Percentiles rank a stretch among this genome's conserved stretches.
Evolutionary conservation across 2,113 vertebrate species (phyloP).

Genomic region (Paedocypris sp.): DNA sequence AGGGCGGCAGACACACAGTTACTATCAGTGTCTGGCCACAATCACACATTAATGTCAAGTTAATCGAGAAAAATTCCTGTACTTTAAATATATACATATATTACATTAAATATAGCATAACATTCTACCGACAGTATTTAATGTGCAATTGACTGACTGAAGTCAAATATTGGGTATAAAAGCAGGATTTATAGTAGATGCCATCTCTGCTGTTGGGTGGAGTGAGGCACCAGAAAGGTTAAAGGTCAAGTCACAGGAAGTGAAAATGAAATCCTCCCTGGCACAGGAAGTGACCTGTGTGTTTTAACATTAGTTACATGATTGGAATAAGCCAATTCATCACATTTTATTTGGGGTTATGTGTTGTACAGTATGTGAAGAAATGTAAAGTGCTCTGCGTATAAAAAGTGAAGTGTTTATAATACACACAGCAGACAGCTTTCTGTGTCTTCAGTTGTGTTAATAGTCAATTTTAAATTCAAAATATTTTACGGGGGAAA

Average conservation of each 20-base stretch:
- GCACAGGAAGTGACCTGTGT: constrained; percentile 19
- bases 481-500: too few relatives aligned
- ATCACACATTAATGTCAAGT: background rate
- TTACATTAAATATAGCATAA: too few relatives aligned
- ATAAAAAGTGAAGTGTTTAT: too few relatives aligned
- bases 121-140: too few relatives aligned
- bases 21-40: background rate
- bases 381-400: too few relatives aligned
- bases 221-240: constrained; percentile 27
- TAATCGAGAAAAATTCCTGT: too few relatives aligned
- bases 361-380: background rate
- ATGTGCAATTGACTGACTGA: too few relatives aligned
- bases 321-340: background rate
- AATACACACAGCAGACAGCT: too few relatives aligned
- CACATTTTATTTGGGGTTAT: background rate
- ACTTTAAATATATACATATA: too few relatives aligned
- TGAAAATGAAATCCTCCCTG: constrained; percentile 49
- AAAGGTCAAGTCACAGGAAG: constrained; percentile 45
- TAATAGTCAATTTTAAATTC: too few relatives aligned
- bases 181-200: background rate
- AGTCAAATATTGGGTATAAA: background rate
- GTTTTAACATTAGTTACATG: background rate
- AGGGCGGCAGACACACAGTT: background rate
- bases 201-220: constrained; percentile 4
- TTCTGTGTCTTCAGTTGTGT: too few relatives aligned